Percentiles rank a stretch among this genome's conserved stretches.
These are phyloP conservation scores for Leptobrachium ailaonicum DNA, from an alignment of 2,113 vertebrate species.

Conservation along the genomic window DNA sequence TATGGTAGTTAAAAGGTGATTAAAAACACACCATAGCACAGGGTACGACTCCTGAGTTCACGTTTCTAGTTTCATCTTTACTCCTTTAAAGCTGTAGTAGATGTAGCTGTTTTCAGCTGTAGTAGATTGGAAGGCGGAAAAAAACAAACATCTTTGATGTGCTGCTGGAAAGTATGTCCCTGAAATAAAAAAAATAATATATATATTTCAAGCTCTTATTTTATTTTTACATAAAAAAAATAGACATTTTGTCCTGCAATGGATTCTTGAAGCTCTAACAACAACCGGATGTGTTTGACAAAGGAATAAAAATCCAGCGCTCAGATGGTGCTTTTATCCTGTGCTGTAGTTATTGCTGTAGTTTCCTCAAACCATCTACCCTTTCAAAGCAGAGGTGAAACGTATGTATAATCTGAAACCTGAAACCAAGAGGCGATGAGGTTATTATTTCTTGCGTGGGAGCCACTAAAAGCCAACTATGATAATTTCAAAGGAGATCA, in stretches of 20 bases:
- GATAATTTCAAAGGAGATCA: slow-evolving; percentile 55
- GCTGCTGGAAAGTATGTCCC: slow-evolving; percentile 3
- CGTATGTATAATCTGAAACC: slow-evolving; percentile 67
- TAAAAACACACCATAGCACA: neutral
- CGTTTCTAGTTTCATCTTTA: slow-evolving; percentile 35
- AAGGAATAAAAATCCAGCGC: slow-evolving; percentile 28
- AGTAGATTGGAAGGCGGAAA: slow-evolving; percentile 15
- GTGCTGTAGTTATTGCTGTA: slow-evolving; percentile 55
- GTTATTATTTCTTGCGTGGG: slow-evolving; percentile 57
- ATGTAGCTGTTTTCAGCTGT: slow-evolving; percentile 40
- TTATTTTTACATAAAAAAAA: no score
- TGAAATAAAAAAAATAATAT: neutral
- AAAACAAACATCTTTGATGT: slow-evolving; percentile 17
- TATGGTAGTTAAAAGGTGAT: no score
- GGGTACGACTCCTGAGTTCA: slow-evolving; percentile 11
- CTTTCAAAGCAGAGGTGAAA: slow-evolving; percentile 76
- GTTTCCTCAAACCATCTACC: slow-evolving; percentile 55
- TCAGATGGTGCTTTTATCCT: slow-evolving; percentile 31
- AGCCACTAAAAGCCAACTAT: slow-evolving; percentile 60
- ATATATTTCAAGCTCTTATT: no score
- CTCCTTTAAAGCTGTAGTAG: slow-evolving; percentile 35
- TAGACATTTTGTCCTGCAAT: neutral
- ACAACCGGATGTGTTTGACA: slow-evolving; percentile 41
- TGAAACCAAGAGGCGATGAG: slow-evolving; percentile 61
- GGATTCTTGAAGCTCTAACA: slow-evolving; percentile 21